Percentiles rank a stretch among this genome's conserved stretches.
Conservation (phyloP, 2,113 vertebrate genomes). For the Amia ocellicauda region DNA sequence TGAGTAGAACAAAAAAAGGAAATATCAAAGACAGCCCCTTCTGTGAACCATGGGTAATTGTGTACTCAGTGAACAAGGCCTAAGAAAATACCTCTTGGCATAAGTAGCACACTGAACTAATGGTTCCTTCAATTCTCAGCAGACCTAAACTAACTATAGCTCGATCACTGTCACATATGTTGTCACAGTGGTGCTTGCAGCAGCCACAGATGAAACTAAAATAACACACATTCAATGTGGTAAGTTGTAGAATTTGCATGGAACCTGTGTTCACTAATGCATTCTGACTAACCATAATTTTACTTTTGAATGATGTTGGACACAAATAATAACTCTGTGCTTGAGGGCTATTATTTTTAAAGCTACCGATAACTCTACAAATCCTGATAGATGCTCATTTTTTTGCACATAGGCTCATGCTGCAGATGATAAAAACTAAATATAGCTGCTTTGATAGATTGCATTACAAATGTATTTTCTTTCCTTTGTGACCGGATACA, state of each 20-base stretch:
- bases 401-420: background rate
- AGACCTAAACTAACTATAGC: constrained; percentile 25
- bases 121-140: constrained; percentile 36
- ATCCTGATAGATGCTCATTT: constrained; percentile 5
- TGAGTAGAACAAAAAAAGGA: background rate
- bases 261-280: constrained; percentile 27
- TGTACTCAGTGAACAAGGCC: constrained; percentile 31
- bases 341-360: constrained; percentile 10
- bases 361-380: background rate
- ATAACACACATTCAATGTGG: constrained; percentile 16
- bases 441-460: constrained; percentile 6
- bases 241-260: constrained; percentile 29
- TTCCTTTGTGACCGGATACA: background rate
- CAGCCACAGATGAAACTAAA: constrained; percentile 8
- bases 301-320: background rate
- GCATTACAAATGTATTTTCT: constrained; percentile 8
- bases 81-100: constrained; percentile 42
- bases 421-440: background rate
- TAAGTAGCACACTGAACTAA: constrained; percentile 45
- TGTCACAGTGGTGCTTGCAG: constrained; percentile 24
- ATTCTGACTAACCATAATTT: constrained; percentile 4
- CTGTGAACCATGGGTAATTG: constrained; percentile 9
- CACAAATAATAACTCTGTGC: constrained; percentile 2
- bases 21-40: background rate
- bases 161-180: constrained; percentile 37